Evolutionary conservation across 2,888 invertebrate genomes (phyloP).

Genomic region (Schizaphis graminum): DNA sequence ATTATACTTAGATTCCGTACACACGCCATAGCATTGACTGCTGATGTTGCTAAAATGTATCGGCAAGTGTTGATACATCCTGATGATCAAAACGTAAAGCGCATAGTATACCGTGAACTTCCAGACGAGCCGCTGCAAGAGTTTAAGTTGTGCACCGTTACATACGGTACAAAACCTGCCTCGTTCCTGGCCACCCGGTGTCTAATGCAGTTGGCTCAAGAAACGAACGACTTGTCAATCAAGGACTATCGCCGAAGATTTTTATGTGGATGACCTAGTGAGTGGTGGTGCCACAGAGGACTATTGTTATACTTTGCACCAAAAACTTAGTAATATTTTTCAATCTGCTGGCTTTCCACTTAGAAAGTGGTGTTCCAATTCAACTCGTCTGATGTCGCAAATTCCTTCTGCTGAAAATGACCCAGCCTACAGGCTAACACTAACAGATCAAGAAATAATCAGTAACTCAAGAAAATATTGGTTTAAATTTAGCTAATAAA

Average conservation of each 20-base stretch:
- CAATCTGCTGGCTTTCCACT: background rate
- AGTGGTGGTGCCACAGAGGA: background rate
- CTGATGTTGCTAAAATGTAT: background rate
- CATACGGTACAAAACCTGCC: background rate
- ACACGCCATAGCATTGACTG: too few relatives aligned
- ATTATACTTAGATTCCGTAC: background rate
- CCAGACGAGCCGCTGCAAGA: background rate
- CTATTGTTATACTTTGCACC: too few relatives aligned
- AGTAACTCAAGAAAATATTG: too few relatives aligned
- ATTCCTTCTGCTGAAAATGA: background rate
- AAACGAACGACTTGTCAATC: background rate
- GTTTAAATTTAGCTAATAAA: conserved; percentile 1
- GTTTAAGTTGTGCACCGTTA: background rate
- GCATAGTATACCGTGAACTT: background rate
- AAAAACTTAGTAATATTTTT: background rate
- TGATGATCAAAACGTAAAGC: background rate
- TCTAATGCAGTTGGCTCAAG: background rate
- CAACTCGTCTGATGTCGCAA: background rate
- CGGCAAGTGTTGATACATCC: background rate
- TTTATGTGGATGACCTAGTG: background rate
- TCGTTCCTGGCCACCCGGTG: background rate
- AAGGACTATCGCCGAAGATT: background rate
- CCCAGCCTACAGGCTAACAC: background rate
- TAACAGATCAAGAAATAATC: background rate
- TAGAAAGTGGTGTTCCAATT: background rate